phyloP scores from a whole-genome alignment of 2,797 vertebrate species.

The Dicrostonyx torquatus region DNA sequence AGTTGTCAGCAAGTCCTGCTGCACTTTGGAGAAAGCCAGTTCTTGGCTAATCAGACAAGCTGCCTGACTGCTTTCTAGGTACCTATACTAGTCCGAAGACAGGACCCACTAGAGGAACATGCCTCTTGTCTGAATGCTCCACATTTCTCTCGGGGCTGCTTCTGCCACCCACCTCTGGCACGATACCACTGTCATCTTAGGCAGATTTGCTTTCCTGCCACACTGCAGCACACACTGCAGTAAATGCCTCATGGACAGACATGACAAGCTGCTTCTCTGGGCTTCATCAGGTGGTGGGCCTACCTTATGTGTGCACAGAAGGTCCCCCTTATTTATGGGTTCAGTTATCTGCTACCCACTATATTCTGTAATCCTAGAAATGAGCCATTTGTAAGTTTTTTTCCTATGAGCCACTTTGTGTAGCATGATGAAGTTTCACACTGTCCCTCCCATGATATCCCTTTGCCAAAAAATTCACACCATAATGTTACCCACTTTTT shows the following conservation, averaged over 20 bases:
- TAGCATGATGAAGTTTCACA: background rate
- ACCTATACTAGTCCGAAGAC: background rate
- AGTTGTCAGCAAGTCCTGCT: background rate
- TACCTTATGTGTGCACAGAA: background rate
- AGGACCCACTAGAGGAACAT: background rate
- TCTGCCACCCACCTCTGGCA: background rate
- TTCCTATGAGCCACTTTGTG: background rate
- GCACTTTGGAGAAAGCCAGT: background rate
- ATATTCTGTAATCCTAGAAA: background rate
- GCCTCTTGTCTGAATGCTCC: background rate
- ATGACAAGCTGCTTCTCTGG: fast-evolving
- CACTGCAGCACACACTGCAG: background rate
- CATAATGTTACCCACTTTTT: no score
- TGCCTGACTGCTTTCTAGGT: background rate
- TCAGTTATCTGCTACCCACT: background rate
- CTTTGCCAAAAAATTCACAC: no score
- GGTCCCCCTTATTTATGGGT: background rate
- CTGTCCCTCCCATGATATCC: background rate
- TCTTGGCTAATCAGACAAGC: background rate
- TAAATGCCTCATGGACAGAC: background rate
- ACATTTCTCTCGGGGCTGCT: background rate
- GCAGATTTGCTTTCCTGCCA: background rate
- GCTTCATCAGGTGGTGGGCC: background rate
- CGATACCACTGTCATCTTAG: background rate
- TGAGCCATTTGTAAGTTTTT: background rate